phyloP scores from a whole-genome alignment of 2,888 invertebrate species.

The Atethmia centrago region DNA sequence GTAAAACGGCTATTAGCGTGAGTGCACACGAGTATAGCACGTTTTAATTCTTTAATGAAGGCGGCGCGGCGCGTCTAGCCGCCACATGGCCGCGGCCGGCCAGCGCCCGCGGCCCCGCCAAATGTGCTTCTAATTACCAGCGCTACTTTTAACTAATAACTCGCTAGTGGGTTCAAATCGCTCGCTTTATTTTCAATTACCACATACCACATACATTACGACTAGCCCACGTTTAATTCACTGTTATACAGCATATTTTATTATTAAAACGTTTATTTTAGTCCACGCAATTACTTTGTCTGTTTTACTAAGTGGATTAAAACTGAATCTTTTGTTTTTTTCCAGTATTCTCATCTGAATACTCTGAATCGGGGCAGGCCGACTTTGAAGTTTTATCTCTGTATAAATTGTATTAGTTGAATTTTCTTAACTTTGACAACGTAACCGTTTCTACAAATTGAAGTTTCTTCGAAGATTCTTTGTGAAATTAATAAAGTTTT shows the following conservation, averaged over 20 bases:
- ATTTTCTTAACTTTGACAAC: constrained; percentile 81
- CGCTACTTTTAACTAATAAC: constrained; percentile 83
- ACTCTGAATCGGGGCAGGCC: constrained; percentile 57
- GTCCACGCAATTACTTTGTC: constrained; percentile 46
- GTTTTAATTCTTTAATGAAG: constrained; percentile 81
- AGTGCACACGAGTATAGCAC: constrained; percentile 71
- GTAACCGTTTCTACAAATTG: constrained; percentile 84
- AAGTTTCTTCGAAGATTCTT: constrained; percentile 83
- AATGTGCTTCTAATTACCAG: constrained; percentile 85
- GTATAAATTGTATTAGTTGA: constrained; percentile 86
- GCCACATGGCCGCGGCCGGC: constrained; percentile 71
- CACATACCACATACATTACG: constrained; percentile 68
- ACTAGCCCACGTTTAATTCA: constrained; percentile 38
- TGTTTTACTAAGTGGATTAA: constrained; percentile 61
- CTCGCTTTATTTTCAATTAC: constrained; percentile 79
- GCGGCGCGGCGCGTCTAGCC: constrained; percentile 43
- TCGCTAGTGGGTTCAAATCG: constrained; percentile 79
- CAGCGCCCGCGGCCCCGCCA: constrained; percentile 71
- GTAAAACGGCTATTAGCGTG: constrained; percentile 72
- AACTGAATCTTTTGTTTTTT: constrained; percentile 57
- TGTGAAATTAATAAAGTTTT: constrained; percentile 89
- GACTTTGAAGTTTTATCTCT: constrained; percentile 79
- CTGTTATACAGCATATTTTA: constrained; percentile 39
- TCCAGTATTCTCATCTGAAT: constrained; percentile 49
- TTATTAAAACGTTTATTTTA: constrained; percentile 56